Evolutionary conservation across 2,113 vertebrate species (phyloP).

Genomic region (Ptyas mucosa): DNA sequence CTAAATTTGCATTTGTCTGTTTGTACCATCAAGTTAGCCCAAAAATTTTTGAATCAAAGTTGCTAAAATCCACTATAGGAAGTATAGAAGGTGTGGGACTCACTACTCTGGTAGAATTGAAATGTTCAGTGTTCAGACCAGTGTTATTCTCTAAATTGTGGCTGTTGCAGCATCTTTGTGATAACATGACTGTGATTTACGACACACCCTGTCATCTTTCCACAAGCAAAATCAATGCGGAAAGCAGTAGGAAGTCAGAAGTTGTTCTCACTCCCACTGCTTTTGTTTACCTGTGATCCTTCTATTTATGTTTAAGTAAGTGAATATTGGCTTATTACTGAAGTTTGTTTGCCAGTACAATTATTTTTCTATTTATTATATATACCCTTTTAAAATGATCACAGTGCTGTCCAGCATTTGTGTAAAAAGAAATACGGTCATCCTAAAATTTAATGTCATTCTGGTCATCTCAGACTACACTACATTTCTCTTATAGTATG

Average conservation of each 20-base stretch:
- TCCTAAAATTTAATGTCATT: not conserved
- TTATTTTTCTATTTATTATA: not conserved
- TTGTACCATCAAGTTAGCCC: not conserved
- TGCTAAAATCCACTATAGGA: not conserved
- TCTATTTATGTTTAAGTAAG: not conserved
- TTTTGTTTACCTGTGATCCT: not conserved
- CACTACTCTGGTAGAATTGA: not conserved
- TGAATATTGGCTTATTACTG: no score
- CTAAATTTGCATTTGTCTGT: not conserved
- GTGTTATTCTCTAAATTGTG: not conserved
- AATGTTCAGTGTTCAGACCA: not conserved
- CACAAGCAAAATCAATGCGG: not conserved
- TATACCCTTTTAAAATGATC: not conserved
- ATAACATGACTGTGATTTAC: not conserved
- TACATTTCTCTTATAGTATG: not conserved
- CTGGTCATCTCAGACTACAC: not conserved
- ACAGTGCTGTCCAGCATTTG: not conserved
- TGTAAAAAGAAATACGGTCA: not conserved
- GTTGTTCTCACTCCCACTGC: not conserved
- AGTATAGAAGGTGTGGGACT: not conserved
- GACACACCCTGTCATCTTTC: not conserved
- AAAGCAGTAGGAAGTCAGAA: not conserved
- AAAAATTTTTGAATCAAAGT: not conserved
- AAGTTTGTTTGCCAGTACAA: not conserved
- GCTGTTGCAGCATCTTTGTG: not conserved